Conservation (phyloP, 1,140 invertebrate species). For the Temnothorax nylanderi region DNA sequence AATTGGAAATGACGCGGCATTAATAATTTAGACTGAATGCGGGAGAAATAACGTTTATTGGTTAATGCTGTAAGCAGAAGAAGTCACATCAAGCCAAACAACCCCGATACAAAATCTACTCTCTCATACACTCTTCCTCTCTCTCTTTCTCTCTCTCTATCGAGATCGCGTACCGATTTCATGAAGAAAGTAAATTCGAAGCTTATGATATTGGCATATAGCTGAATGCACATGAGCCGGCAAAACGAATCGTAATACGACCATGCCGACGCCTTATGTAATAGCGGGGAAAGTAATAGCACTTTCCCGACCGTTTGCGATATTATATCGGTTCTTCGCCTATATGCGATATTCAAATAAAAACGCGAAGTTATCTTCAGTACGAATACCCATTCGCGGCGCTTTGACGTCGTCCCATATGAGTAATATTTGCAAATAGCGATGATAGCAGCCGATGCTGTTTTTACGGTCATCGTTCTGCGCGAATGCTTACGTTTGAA, state of each 20-base stretch:
- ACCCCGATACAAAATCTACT: conserved; percentile 28
- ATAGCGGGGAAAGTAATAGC: conserved; percentile 60
- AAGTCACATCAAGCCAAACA: conserved; percentile 25
- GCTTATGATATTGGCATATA: conserved; percentile 59
- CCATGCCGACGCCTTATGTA: conserved; percentile 63
- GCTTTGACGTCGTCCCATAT: neutral
- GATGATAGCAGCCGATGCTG: conserved; percentile 5
- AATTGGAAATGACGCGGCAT: neutral
- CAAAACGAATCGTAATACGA: conserved; percentile 59
- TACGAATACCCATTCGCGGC: neutral
- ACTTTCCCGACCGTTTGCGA: conserved; percentile 48
- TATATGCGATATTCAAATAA: conserved; percentile 13
- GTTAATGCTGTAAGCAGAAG: neutral
- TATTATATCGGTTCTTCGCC: conserved; percentile 42
- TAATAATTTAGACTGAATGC: conserved; percentile 33
- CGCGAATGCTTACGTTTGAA: conserved; percentile 11
- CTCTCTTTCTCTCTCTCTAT: conserved; percentile 1
- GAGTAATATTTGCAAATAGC: conserved; percentile 42
- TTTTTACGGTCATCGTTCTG: conserved; percentile 4
- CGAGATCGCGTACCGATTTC: conserved; percentile 56
- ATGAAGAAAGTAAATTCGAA: conserved; percentile 60
- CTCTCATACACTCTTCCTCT: neutral
- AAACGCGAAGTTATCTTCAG: conserved; percentile 32
- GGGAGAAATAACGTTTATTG: conserved; percentile 51
- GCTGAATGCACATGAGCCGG: conserved; percentile 40